Percentiles rank a stretch among this genome's conserved stretches.
Evolutionary conservation across 2,113 vertebrate species (phyloP).

Genomic region (Mesocricetus auratus): DNA sequence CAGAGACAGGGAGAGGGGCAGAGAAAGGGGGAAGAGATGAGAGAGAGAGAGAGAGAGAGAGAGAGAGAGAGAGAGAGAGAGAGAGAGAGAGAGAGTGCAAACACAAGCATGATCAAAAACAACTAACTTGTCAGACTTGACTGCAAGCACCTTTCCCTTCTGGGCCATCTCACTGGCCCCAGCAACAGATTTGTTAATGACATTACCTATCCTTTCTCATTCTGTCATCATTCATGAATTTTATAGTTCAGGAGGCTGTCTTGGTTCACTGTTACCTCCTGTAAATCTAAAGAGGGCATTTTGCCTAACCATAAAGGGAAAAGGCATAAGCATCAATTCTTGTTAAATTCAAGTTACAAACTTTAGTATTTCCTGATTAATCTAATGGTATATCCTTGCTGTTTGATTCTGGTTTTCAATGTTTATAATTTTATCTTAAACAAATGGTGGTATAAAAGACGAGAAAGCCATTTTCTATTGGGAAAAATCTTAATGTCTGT

Average conservation of each 20-base stretch:
- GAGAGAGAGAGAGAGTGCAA: not conserved
- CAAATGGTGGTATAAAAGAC: not conserved
- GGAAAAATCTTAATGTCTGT: not conserved
- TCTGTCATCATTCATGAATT: not conserved
- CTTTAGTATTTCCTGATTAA: not conserved
- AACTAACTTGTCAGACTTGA: not conserved
- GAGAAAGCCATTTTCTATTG: not conserved
- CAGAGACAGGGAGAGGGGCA: not conserved
- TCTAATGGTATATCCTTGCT: not conserved
- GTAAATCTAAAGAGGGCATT: not conserved
- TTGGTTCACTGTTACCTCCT: not conserved
- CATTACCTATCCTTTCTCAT: no score
- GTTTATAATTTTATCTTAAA: not conserved
- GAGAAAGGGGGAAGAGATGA: no score
- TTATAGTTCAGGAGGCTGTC: not conserved
- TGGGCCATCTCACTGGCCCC: not conserved
- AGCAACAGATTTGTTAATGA: not conserved
- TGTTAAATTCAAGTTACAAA: conserved; percentile 9
- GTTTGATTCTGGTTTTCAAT: not conserved
- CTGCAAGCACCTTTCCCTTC: not conserved
- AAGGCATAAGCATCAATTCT: not conserved
- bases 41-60: not conserved
- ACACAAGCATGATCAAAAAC: no score
- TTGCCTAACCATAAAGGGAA: not conserved
- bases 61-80: not conserved